phyloP scores from a whole-genome alignment of 2,888 invertebrate species.

The Rugalucina vietnamica region DNA sequence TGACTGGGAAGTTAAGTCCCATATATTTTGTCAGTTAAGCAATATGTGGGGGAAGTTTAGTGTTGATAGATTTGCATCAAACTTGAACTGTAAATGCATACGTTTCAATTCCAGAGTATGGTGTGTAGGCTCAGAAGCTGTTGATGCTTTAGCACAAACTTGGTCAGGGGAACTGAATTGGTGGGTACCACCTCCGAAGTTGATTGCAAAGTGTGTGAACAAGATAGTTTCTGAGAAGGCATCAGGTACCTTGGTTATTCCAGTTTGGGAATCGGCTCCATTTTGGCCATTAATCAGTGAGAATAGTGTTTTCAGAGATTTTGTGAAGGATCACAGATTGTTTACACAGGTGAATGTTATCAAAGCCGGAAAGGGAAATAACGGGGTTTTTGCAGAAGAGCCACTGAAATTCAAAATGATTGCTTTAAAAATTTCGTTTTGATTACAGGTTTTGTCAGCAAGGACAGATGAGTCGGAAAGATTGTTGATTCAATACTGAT shows the following conservation, averaged over 20 bases:
- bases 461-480: no score
- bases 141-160: constrained; percentile 14
- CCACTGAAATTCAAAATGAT: no score
- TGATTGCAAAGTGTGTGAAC: background rate
- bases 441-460: no score
- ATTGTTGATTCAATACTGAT: no score
- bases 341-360: background rate
- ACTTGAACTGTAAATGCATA: constrained; percentile 30
- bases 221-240: constrained; percentile 1
- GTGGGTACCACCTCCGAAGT: constrained; percentile 24
- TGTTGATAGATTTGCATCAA: constrained; percentile 21
- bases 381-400: no score
- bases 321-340: background rate
- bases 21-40: constrained; percentile 3
- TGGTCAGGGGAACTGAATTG: constrained; percentile 29
- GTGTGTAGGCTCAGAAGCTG: constrained; percentile 10
- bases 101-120: constrained; percentile 29
- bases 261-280: background rate
- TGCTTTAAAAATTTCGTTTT: no score
- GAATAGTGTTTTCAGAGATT: background rate
- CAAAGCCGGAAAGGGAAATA: background rate
- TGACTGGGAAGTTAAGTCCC: constrained; percentile 20
- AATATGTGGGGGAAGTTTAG: constrained; percentile 11
- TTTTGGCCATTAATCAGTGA: background rate
- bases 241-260: background rate